These are phyloP conservation scores for Chroicocephalus ridibundus DNA, from an alignment of 2,113 vertebrate genomes.

Conservation along the genomic window DNA sequence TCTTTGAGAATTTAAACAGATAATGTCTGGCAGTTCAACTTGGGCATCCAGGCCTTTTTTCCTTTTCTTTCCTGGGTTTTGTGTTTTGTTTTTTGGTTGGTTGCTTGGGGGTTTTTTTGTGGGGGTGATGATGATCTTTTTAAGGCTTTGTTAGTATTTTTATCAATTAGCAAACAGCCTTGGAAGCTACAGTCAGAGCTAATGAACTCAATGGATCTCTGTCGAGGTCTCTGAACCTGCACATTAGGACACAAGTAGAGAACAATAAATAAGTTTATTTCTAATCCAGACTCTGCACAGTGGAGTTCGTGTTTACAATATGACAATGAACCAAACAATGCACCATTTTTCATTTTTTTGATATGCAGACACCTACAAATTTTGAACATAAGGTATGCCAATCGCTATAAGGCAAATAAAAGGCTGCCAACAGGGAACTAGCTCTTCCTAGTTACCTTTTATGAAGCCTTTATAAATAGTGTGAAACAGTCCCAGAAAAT, in stretches of 20 bases:
- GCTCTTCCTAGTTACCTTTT: not conserved
- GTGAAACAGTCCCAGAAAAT: not conserved
- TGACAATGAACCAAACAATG: not conserved
- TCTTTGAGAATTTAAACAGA: slow-evolving; percentile 29
- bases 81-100: not conserved
- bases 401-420: not conserved
- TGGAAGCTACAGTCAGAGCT: not conserved
- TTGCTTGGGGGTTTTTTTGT: too few relatives aligned
- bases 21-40: slow-evolving; percentile 35
- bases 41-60: not conserved
- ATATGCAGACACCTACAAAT: not conserved
- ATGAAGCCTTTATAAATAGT: not conserved
- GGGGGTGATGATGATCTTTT: not conserved
- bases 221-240: not conserved
- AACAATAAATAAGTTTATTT: not conserved
- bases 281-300: not conserved
- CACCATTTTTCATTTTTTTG: not conserved
- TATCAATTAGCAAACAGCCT: not conserved
- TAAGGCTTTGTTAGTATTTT: not conserved
- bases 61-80: not conserved
- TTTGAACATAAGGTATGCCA: not conserved
- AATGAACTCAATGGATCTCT: not conserved
- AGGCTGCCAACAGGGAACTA: not conserved
- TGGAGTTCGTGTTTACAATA: not conserved
- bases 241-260: not conserved